phyloP scores from a whole-genome alignment of 2,888 invertebrate genomes.

The Laspeyria flexula region DNA sequence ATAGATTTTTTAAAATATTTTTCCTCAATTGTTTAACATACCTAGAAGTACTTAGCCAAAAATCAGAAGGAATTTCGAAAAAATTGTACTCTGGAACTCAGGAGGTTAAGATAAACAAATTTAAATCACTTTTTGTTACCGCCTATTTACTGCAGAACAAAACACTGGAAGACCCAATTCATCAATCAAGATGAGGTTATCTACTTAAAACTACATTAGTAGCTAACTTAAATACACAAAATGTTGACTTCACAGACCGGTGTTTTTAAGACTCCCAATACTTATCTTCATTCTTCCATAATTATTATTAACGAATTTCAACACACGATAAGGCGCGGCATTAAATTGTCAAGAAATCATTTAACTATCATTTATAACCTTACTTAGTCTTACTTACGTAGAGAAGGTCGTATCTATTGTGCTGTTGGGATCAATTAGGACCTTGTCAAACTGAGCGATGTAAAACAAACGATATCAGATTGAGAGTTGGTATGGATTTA shows the following conservation, averaged over 20 bases:
- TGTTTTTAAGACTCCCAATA: slow-evolving; percentile 49
- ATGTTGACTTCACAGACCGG: slow-evolving; percentile 51
- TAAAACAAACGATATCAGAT: slow-evolving; percentile 73
- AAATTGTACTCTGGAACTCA: no score
- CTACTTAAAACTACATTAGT: slow-evolving; percentile 81
- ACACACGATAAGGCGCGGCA: slow-evolving; percentile 66
- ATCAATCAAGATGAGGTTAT: slow-evolving; percentile 81
- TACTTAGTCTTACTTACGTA: slow-evolving; percentile 40
- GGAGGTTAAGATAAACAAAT: slow-evolving; percentile 75
- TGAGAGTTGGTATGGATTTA: slow-evolving; percentile 64
- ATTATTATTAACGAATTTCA: slow-evolving; percentile 73
- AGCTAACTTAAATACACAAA: slow-evolving; percentile 61
- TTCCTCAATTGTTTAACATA: no score
- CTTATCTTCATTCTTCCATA: slow-evolving; percentile 63
- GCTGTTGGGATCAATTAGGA: slow-evolving; percentile 47
- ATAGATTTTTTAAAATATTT: no score
- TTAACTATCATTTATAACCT: slow-evolving; percentile 73
- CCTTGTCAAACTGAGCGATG: slow-evolving; percentile 55
- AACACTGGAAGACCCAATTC: slow-evolving; percentile 64
- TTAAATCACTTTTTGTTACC: slow-evolving; percentile 66
- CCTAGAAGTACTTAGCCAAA: no score
- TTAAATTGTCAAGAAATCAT: slow-evolving; percentile 82
- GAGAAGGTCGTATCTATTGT: slow-evolving; percentile 52
- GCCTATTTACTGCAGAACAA: slow-evolving; percentile 62
- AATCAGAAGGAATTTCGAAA: no score